Base-by-base conservation (phyloP, 2,797 vertebrate species). In the Paedocypris micromegethes region DNA sequence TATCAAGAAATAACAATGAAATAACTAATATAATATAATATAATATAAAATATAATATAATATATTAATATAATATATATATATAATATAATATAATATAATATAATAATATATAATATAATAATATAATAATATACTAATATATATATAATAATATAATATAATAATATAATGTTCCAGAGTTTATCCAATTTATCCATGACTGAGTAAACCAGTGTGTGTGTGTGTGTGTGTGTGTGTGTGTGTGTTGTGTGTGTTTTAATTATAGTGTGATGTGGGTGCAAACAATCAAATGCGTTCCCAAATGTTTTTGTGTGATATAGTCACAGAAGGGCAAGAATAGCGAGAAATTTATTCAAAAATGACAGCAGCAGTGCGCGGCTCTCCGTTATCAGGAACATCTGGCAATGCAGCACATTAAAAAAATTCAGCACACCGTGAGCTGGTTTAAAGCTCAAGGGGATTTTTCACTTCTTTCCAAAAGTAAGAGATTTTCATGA, bases 241-340 rank as follows among this genome's bases (percentile, higher is more conserved):
- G 23, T 23, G 23, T 61, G 51, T 4, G 51, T 54, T 66, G 66
- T 73, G 52, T 39, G 55, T 66, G 62, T 43, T 51, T 55, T 41
- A 57, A 52, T 55, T 53, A 69, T n/a, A 60, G 66, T 48, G 58
- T 42, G 39, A 61, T 68, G 38, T 6, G 8, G 45, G 47, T 44
- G 41, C 9, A 58, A 49, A 4, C 5, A 51, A 5, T 43, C 9
- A 40, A 61, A 57, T 69, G 46, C 65, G 57, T 58, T 44, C 56
- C 48, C 54, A 49, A 40, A 59, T 71, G 9, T 60, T 56, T 23
- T 23, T 76, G 46, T 58, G 60, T 60, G 51, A 54, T 54, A 48
- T 37, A 62, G 81, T 76, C 86, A 87, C 81, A 76, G 56, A 58
- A 60, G 80, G 72, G 79, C 86, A 87, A 83, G 80, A 83, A 83